Percentiles rank a stretch among this genome's conserved stretches.
Evolutionary conservation across 2,113 vertebrate genomes (phyloP).

Genomic region (Hydrochoerus hydrochaeris): DNA sequence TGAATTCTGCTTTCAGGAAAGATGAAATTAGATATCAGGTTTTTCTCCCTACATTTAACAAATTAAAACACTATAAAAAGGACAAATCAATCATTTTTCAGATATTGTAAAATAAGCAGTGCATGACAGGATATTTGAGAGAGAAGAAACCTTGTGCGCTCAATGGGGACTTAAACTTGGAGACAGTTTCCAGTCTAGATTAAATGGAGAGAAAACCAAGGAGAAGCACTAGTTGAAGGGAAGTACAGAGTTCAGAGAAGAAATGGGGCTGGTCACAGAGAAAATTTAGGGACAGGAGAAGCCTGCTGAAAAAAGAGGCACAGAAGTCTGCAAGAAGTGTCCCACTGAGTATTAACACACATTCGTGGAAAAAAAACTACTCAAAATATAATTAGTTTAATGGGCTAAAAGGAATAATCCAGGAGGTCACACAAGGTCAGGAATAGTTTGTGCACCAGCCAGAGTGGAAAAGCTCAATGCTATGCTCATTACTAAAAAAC

Average conservation of each 20-base stretch:
- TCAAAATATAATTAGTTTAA: background rate
- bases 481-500: background rate
- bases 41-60: background rate
- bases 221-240: background rate
- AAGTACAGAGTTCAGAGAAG: background rate
- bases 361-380: background rate
- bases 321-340: background rate
- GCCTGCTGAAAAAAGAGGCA: background rate
- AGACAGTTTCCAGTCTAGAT: background rate
- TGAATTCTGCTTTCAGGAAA: background rate
- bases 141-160: background rate
- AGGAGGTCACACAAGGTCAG: background rate
- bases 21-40: background rate
- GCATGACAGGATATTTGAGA: background rate
- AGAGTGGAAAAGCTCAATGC: background rate
- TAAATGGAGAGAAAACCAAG: background rate
- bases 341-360: background rate
- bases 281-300: background rate
- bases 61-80: background rate
- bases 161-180: background rate
- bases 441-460: background rate
- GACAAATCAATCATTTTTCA: background rate
- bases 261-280: background rate
- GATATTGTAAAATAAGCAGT: background rate
- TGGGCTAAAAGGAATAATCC: background rate